A percentile compares a stretch with the other conserved stretches of the same genome.
phyloP scores from a whole-genome alignment of 35 echinoderm and acorn worm genomes.

The Amphiura filiformis region DNA sequence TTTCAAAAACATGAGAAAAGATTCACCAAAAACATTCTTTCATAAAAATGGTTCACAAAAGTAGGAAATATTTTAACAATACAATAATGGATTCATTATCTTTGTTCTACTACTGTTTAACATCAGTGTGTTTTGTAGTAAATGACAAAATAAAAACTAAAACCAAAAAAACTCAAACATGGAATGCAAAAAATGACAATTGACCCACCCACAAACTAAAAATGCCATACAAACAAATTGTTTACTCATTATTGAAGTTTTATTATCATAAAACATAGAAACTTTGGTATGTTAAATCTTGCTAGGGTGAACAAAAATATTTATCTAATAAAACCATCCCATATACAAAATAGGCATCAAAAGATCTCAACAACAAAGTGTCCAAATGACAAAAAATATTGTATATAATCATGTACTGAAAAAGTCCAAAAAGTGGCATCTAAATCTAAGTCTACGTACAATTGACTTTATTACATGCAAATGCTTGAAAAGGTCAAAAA shows the following conservation, averaged over 20 bases:
- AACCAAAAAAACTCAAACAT: not conserved
- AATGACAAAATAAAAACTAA: not conserved
- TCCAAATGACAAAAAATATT: constrained; percentile 13
- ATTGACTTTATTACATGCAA: constrained; percentile 14
- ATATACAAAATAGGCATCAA: constrained; percentile 15
- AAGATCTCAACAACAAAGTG: not conserved
- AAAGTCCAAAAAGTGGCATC: not conserved
- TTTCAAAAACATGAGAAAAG: constrained; percentile 15
- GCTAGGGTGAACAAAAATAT: constrained; percentile 10
- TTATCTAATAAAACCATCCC: constrained; percentile 1
- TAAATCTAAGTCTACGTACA: not conserved
- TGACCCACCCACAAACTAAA: constrained; percentile 1
- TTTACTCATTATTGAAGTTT: not conserved
- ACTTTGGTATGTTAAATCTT: constrained; percentile 4
- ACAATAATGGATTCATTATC: constrained; percentile 6
- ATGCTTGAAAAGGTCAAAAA: constrained; percentile 11
- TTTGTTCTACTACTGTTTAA: constrained; percentile 6
- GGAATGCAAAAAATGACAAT: not conserved
- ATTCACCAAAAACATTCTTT: constrained; percentile 15
- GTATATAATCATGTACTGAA: constrained; percentile 15
- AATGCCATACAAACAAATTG: constrained; percentile 1
- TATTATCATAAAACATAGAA: constrained; percentile 12
- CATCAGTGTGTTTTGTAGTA: constrained; percentile 3
- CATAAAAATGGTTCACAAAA: constrained; percentile 12
- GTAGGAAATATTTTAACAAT: constrained; percentile 8